These are phyloP conservation scores for Cuculus canorus DNA, from an alignment of 2,797 vertebrate genomes.

Conservation along the genomic window DNA sequence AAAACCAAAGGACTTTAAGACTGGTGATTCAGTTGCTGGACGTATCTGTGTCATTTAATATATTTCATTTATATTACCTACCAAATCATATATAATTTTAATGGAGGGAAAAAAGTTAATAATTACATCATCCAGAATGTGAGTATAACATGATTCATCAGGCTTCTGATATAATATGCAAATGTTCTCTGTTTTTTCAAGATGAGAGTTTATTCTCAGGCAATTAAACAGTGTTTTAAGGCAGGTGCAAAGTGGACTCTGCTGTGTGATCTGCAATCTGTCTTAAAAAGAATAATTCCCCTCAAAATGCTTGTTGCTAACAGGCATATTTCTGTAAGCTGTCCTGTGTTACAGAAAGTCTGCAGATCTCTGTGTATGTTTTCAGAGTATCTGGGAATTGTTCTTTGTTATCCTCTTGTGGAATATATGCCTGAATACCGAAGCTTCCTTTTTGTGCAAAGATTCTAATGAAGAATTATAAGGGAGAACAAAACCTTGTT, in stretches of 20 bases:
- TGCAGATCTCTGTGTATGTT: not conserved
- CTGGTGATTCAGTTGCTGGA: not conserved
- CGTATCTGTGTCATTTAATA: not conserved
- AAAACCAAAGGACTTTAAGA: not conserved
- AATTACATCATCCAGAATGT: constrained; percentile 2
- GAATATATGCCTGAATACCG: not conserved
- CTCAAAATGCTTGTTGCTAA: not conserved
- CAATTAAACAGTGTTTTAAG: constrained; percentile 1
- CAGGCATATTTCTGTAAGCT: not conserved
- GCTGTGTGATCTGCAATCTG: not conserved
- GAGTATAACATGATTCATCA: constrained; percentile 16
- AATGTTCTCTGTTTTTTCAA: not conserved
- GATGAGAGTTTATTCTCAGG: not conserved
- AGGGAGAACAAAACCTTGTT: not conserved
- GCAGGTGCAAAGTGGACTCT: not conserved
- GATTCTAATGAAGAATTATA: not conserved
- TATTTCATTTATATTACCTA: constrained; percentile 23
- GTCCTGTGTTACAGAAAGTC: not conserved
- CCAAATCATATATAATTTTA: not conserved
- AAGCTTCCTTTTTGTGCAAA: not conserved
- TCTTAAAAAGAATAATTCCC: not conserved
- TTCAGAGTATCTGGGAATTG: not conserved
- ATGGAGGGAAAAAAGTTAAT: not conserved
- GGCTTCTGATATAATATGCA: constrained; percentile 9
- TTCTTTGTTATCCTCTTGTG: not conserved